Evolutionary conservation across 1,140 invertebrate genomes (phyloP).

Genomic region (Microvelia longipes): DNA sequence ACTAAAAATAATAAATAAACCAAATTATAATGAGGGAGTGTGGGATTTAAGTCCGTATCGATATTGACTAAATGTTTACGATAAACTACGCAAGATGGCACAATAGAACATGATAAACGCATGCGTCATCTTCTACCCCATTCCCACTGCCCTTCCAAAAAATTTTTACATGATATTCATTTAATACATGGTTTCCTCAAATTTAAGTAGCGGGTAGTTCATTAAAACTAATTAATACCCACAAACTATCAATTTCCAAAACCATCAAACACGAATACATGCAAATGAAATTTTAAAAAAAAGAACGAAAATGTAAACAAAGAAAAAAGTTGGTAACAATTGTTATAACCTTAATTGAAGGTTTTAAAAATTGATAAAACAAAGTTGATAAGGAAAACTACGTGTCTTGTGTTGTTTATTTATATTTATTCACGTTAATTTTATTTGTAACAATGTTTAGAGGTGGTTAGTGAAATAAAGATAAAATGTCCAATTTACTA

Average conservation of each 20-base stretch:
- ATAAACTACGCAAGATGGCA: slow-evolving; percentile 20
- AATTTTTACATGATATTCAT: no score
- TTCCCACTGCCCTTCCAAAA: no score
- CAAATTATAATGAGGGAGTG: neutral
- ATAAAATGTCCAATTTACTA: neutral
- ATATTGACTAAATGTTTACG: slow-evolving; percentile 24
- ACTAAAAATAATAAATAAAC: neutral
- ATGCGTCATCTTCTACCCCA: no score
- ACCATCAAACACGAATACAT: no score
- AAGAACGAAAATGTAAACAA: no score
- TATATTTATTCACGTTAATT: neutral
- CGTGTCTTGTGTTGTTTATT: neutral
- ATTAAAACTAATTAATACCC: no score
- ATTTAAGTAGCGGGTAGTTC: no score
- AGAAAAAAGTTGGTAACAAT: neutral
- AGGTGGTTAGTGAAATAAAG: no score
- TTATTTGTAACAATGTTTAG: neutral
- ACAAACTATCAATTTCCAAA: no score
- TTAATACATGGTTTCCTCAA: no score
- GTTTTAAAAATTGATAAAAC: neutral
- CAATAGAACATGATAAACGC: no score
- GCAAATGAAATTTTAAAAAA: no score
- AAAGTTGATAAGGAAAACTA: neutral
- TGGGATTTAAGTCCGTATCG: neutral
- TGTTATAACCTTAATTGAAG: neutral